A percentile compares a stretch with the other conserved stretches of the same genome.
phyloP scores from a whole-genome alignment of 2,888 invertebrate species.

The Eristalis intricaria region DNA sequence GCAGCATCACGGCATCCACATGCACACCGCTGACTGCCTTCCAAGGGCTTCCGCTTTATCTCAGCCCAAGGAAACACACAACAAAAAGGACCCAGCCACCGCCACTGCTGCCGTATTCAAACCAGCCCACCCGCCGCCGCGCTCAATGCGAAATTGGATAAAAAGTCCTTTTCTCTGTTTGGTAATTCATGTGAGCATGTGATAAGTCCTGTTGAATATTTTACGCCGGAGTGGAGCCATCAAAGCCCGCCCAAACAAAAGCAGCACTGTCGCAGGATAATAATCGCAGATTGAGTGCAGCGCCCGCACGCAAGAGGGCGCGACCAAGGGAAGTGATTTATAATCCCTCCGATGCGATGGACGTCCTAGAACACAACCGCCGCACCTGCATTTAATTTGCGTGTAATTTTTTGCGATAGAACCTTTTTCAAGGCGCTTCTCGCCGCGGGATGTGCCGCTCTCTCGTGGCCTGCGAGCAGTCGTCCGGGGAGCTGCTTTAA shows the following conservation, averaged over 20 bases:
- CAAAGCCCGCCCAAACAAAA: slow-evolving; percentile 64
- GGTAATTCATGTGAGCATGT: slow-evolving; percentile 73
- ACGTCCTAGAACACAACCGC: slow-evolving; percentile 37
- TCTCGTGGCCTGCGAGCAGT: no score
- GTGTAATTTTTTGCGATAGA: slow-evolving; percentile 61
- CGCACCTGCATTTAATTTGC: slow-evolving; percentile 71
- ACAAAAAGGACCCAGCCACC: slow-evolving; percentile 25
- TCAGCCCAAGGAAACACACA: slow-evolving; percentile 47
- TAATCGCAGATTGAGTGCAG: slow-evolving; percentile 66
- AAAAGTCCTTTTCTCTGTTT: slow-evolving; percentile 72
- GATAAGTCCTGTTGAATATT: slow-evolving; percentile 74
- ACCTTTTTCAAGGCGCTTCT: slow-evolving; percentile 8
- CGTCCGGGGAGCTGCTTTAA: slow-evolving; percentile 35
- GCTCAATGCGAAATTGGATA: slow-evolving; percentile 51
- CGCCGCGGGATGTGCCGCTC: not conserved
- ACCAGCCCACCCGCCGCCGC: slow-evolving; percentile 29
- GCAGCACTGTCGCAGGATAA: slow-evolving; percentile 70
- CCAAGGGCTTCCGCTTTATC: slow-evolving; percentile 55
- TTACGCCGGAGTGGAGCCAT: slow-evolving; percentile 69
- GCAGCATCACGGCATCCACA: slow-evolving; percentile 53
- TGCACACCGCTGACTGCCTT: slow-evolving; percentile 58
- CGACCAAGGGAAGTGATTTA: slow-evolving; percentile 61
- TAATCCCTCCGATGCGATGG: slow-evolving; percentile 64
- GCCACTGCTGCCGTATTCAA: slow-evolving; percentile 55
- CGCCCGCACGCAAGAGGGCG: slow-evolving; percentile 15